Evolutionary conservation across 2,888 invertebrate genomes (phyloP).

Genomic region (Heliconius ethilla): DNA sequence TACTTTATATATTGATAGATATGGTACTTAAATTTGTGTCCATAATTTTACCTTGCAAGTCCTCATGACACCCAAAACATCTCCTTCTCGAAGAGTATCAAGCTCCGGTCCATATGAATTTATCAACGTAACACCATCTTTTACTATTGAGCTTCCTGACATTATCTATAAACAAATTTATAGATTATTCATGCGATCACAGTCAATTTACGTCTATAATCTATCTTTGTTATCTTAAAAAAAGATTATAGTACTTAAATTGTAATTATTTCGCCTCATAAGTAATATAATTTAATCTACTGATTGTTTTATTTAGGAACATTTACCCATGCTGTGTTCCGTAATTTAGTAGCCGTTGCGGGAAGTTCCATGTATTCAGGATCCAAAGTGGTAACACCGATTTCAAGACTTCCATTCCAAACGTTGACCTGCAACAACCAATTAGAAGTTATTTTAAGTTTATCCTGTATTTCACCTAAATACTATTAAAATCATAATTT

Average conservation of each 20-base stretch:
- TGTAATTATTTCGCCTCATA: neutral
- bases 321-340: slow-evolving; percentile 90
- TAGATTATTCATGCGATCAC: slow-evolving; percentile 13
- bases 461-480: neutral
- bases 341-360: slow-evolving; percentile 89
- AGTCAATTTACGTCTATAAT: neutral
- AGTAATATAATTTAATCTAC: neutral
- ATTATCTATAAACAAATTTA: slow-evolving; percentile 83
- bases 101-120: slow-evolving; percentile 93
- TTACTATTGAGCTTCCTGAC: slow-evolving; percentile 92
- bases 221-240: neutral
- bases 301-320: slow-evolving; percentile 10
- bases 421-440: slow-evolving; percentile 85
- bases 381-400: slow-evolving; percentile 94
- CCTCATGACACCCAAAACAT: slow-evolving; percentile 91
- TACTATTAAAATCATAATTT: neutral
- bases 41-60: slow-evolving; percentile 84
- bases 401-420: slow-evolving; percentile 97
- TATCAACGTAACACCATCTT: slow-evolving; percentile 90
- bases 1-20: neutral
- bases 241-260: neutral
- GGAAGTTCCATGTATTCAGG: slow-evolving; percentile 95
- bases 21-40: neutral
- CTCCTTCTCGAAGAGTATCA: slow-evolving; percentile 91
- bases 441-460: neutral